Percentiles rank a stretch among this genome's conserved stretches.
These are phyloP conservation scores for Acanthis flammea DNA, from an alignment of 2,797 vertebrate genomes.

Conservation along the genomic window DNA sequence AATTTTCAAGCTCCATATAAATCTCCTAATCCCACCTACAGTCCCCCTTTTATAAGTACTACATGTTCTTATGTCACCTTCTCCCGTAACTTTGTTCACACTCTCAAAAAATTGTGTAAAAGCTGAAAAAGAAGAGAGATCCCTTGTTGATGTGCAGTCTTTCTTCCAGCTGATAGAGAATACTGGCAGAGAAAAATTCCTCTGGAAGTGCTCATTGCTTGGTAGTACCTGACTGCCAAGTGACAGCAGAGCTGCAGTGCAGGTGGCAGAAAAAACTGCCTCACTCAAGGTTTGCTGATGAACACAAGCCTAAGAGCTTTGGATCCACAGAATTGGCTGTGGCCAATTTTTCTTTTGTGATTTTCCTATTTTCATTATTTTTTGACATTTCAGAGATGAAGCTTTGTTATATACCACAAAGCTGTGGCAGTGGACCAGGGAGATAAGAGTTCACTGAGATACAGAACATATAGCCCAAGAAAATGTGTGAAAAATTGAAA, in stretches of 20 bases:
- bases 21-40: neutral
- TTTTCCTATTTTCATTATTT: slow-evolving; percentile 59
- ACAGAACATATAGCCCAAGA: slow-evolving; percentile 30
- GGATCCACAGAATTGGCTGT: neutral
- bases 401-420: slow-evolving; percentile 49
- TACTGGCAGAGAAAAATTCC: neutral
- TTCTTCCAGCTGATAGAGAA: neutral
- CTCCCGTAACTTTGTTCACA: neutral
- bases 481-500: slow-evolving; percentile 67
- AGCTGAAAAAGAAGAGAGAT: neutral
- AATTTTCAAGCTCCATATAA: neutral
- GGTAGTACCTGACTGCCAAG: neutral
- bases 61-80: slow-evolving; percentile 19
- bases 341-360: slow-evolving; percentile 37
- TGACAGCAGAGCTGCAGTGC: neutral
- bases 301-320: slow-evolving; percentile 17
- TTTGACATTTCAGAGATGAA: slow-evolving; percentile 58
- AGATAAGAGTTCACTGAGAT: slow-evolving; percentile 58
- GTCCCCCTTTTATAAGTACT: slow-evolving; percentile 7
- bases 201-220: neutral
- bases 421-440: slow-evolving; percentile 13
- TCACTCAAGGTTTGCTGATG: neutral
- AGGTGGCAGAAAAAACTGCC: slow-evolving; percentile 7
- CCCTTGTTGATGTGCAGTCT: neutral
- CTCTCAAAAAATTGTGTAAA: neutral